Percentiles rank a stretch among this genome's conserved stretches.
Conservation (phyloP, 2,888 invertebrate species). For the Fragum fragum region DNA sequence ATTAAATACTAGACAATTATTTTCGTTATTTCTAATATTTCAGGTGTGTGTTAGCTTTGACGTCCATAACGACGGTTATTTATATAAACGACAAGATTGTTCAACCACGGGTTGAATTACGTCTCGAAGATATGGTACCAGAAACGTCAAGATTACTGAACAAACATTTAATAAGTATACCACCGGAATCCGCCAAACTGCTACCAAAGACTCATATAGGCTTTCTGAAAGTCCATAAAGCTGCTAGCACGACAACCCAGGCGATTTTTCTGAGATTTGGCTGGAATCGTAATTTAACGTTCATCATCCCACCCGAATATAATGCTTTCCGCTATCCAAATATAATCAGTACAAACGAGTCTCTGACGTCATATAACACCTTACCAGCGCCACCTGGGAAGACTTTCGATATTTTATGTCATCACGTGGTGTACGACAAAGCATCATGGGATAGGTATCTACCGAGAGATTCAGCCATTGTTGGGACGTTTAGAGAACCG, state of each 20-base stretch:
- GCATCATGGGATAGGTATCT: conserved; percentile 51
- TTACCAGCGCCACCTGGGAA: conserved; percentile 50
- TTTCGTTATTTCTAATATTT: too few relatives aligned
- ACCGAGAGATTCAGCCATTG: conserved; percentile 43
- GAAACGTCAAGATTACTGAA: background rate
- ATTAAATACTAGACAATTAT: too few relatives aligned
- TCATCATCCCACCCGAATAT: conserved; percentile 60
- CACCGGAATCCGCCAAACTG: background rate
- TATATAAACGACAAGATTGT: conserved; percentile 16
- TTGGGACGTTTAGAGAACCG: conserved; percentile 63
- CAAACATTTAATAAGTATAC: background rate
- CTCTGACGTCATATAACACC: conserved; percentile 55
- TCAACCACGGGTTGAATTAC: conserved; percentile 10
- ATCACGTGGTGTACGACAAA: conserved; percentile 60
- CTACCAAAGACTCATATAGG: conserved; percentile 49
- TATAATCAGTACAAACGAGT: conserved; percentile 63
- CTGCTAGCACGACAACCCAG: conserved; percentile 64
- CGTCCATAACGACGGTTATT: conserved; percentile 12
- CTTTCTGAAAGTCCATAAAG: conserved; percentile 68
- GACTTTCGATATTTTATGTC: conserved; percentile 60
- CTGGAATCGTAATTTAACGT: conserved; percentile 60
- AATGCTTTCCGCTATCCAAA: conserved; percentile 61
- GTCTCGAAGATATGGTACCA: background rate
- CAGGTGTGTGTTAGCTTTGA: conserved; percentile 15
- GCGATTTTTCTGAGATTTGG: conserved; percentile 65